Conservation (phyloP, 2,797 vertebrate genomes). For the Orestias chungarensis region DNA sequence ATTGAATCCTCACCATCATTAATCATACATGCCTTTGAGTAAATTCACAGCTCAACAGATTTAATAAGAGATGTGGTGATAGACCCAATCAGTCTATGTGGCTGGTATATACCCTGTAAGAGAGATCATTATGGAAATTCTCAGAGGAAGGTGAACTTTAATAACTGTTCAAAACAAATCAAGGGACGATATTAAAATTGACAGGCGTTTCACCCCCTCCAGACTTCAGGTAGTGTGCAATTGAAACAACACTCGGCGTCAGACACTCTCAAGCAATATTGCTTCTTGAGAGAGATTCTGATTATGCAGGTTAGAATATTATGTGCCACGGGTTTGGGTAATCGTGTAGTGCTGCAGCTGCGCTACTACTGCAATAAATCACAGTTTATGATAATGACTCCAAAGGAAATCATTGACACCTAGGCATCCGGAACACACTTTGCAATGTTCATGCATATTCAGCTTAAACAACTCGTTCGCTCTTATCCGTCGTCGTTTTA, state of each 20-base stretch:
- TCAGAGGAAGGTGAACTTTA: slow-evolving; percentile 71
- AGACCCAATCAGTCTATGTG: slow-evolving; percentile 46
- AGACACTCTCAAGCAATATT: slow-evolving; percentile 62
- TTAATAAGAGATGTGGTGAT: slow-evolving; percentile 67
- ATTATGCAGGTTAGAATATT: slow-evolving; percentile 68
- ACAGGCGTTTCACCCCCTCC: slow-evolving; percentile 62
- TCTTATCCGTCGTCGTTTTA: slow-evolving; percentile 21
- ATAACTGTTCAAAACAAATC: slow-evolving; percentile 79
- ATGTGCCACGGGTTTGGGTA: slow-evolving; percentile 60
- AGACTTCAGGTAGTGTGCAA: slow-evolving; percentile 57
- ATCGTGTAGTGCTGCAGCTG: slow-evolving; percentile 49
- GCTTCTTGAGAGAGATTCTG: slow-evolving; percentile 60
- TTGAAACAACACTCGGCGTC: slow-evolving; percentile 62
- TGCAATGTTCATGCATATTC: slow-evolving; percentile 60
- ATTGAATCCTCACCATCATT: slow-evolving; percentile 66
- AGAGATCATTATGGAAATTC: slow-evolving; percentile 75
- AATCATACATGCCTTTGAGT: slow-evolving; percentile 77
- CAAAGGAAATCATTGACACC: slow-evolving; percentile 59
- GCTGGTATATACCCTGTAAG: slow-evolving; percentile 50
- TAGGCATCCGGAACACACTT: slow-evolving; percentile 48
- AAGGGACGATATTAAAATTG: slow-evolving; percentile 70
- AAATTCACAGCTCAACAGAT: slow-evolving; percentile 73
- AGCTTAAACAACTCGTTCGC: slow-evolving; percentile 2
- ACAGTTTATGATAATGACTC: slow-evolving; percentile 70
- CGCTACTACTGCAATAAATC: slow-evolving; percentile 66